Evolutionary conservation across 2,113 vertebrate genomes (phyloP).

Genomic region (Rhinopomastus cyanomelas): DNA sequence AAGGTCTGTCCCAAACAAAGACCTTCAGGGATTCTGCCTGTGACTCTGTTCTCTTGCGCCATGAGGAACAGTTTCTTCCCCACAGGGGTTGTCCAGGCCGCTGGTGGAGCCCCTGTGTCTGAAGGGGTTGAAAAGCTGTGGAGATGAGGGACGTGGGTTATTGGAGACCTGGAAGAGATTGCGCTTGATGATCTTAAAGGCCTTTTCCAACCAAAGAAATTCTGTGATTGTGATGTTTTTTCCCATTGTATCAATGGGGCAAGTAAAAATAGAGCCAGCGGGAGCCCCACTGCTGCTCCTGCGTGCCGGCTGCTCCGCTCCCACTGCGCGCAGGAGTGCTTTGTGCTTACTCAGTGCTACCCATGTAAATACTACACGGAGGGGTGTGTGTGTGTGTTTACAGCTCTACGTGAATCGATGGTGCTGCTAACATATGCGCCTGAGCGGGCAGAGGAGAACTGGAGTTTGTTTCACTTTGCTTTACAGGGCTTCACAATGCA

Average conservation of each 20-base stretch:
- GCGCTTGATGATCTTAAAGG: too few species aligned
- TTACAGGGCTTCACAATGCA: not conserved
- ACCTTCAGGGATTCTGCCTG: too few species aligned
- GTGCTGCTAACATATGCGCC: fast-evolving
- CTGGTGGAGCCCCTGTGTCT: too few species aligned
- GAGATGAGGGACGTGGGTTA: too few species aligned
- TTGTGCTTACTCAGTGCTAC: fast-evolving
- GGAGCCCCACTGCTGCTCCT: fast-evolving
- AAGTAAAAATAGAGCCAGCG: fast-evolving
- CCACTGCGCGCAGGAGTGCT: fast-evolving
- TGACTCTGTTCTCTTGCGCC: too few species aligned
- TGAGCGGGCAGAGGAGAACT: fast-evolving
- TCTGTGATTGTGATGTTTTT: not conserved
- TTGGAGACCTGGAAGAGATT: too few species aligned
- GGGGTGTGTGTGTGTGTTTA: fast-evolving
- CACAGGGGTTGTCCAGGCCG: too few species aligned
- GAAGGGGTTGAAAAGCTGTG: too few species aligned
- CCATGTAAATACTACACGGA: fast-evolving
- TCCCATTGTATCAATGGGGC: fast-evolving
- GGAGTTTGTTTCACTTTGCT: not conserved
- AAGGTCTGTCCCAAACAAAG: too few species aligned
- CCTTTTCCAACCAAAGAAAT: too few species aligned
- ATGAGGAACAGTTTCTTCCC: too few species aligned
- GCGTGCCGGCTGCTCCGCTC: too few species aligned
- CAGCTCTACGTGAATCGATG: fast-evolving